These are phyloP conservation scores for Megalurothrips usitatus DNA, from an alignment of 2,888 invertebrate genomes.

Conservation along the genomic window DNA sequence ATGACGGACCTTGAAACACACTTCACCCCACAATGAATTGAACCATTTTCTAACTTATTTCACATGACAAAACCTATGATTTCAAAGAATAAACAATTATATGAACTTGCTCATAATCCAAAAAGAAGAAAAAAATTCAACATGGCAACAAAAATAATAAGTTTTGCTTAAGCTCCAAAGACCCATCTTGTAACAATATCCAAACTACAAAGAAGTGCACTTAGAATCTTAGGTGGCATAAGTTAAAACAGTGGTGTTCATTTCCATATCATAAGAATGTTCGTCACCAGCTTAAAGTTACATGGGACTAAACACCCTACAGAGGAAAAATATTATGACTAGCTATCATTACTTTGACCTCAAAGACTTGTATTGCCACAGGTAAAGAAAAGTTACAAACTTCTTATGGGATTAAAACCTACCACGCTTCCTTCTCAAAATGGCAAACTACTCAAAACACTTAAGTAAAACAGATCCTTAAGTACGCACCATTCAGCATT, in stretches of 20 bases:
- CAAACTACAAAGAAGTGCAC: constrained; percentile 23
- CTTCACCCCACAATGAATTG: too few relatives aligned
- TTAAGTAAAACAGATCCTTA: neutral
- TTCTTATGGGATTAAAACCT: neutral
- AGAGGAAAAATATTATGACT: constrained; percentile 23
- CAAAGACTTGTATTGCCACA: constrained; percentile 12
- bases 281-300: constrained; percentile 26
- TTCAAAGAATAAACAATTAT: neutral
- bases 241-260: constrained; percentile 14
- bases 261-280: neutral
- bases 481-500: constrained; percentile 3
- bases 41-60: neutral
- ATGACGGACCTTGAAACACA: too few relatives aligned
- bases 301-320: constrained; percentile 22
- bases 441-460: constrained; percentile 11
- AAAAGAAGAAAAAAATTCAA: neutral
- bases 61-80: neutral
- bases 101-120: neutral
- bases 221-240: constrained; percentile 18
- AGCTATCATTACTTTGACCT: constrained; percentile 25
- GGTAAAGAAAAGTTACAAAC: constrained; percentile 13
- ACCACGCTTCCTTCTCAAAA: neutral
- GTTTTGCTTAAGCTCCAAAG: neutral
- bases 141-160: neutral
- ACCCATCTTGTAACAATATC: neutral